Conservation (phyloP, 2,797 vertebrate species). For the Rhynchotus rufescens region DNA sequence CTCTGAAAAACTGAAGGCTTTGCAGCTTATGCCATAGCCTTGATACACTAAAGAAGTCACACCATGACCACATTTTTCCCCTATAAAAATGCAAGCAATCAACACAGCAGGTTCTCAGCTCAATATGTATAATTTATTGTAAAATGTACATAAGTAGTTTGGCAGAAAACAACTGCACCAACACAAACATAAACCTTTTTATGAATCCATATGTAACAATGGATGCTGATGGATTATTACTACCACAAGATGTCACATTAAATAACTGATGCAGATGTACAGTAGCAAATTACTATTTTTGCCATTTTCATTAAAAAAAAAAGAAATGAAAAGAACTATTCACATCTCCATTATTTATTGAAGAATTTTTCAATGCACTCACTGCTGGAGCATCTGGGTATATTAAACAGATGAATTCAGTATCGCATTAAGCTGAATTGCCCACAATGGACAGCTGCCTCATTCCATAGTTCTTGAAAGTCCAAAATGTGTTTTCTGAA, state of each 20-base stretch:
- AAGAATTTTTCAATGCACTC: not conserved
- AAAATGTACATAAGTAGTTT: constrained; percentile 53
- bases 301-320: constrained; percentile 28
- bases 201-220: constrained; percentile 45
- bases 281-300: constrained; percentile 35
- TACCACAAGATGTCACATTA: constrained; percentile 30
- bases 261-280: constrained; percentile 51
- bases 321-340: not conserved
- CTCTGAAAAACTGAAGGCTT: not conserved
- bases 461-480: constrained; percentile 15
- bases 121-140: constrained; percentile 43
- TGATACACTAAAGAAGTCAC: constrained; percentile 22
- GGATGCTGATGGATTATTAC: constrained; percentile 33
- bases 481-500: constrained; percentile 27
- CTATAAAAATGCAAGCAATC: constrained; percentile 43
- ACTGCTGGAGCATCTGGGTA: constrained; percentile 52
- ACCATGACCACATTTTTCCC: not conserved
- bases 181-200: constrained; percentile 34
- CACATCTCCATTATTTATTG: constrained; percentile 46
- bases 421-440: constrained; percentile 43
- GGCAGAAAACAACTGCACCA: constrained; percentile 39
- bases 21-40: not conserved
- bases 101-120: constrained; percentile 43
- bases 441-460: constrained; percentile 51
- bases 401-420: constrained; percentile 51